phyloP scores from a whole-genome alignment of 2,888 invertebrate species.

The Neoitamus cyanurus region DNA sequence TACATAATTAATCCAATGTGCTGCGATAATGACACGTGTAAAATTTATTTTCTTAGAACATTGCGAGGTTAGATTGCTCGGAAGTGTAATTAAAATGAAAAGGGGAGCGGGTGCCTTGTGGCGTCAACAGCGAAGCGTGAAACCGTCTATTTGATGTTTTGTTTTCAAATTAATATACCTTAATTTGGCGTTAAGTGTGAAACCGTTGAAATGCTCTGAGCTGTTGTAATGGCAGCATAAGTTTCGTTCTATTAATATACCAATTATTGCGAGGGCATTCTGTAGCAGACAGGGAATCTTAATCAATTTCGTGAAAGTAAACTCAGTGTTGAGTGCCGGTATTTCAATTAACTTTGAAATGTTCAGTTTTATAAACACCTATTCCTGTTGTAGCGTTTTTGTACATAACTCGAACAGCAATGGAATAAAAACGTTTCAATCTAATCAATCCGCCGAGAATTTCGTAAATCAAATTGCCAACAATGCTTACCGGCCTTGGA shows the following conservation, averaged over 20 bases:
- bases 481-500: too few species aligned
- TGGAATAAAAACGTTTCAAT: too few species aligned
- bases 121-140: not conserved
- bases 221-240: not conserved
- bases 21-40: not conserved
- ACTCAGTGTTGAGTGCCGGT: too few species aligned
- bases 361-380: too few species aligned
- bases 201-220: not conserved
- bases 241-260: not conserved
- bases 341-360: too few species aligned
- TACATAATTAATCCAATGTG: slow-evolving; percentile 7
- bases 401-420: too few species aligned
- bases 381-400: too few species aligned
- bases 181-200: not conserved
- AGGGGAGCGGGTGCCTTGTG: not conserved
- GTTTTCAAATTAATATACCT: not conserved
- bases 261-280: not conserved
- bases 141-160: not conserved
- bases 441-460: too few species aligned
- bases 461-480: too few species aligned
- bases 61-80: not conserved
- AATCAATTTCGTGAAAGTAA: not conserved
- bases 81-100: not conserved
- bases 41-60: not conserved
- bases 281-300: not conserved